A percentile compares a stretch with the other conserved stretches of the same genome.
Evolutionary conservation across 1,140 invertebrate species (phyloP).

Genomic region (Panagrolaimus sp.): DNA sequence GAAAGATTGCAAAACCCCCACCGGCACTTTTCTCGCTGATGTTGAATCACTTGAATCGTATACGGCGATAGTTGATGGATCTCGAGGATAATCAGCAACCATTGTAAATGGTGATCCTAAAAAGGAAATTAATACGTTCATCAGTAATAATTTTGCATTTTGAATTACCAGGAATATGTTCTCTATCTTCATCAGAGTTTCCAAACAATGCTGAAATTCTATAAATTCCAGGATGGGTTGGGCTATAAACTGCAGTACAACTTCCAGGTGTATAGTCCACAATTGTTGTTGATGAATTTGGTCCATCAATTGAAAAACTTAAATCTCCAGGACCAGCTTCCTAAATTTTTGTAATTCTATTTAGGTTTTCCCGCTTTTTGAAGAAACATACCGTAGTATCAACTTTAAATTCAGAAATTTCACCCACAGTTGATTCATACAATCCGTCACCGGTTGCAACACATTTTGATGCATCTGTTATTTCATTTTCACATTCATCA

Average conservation of each 20-base stretch:
- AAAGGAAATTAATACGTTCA: background rate
- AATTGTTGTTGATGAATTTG: background rate
- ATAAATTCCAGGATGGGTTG: constrained; percentile 3
- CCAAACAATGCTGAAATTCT: background rate
- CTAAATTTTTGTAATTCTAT: background rate
- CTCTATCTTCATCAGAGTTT: background rate
- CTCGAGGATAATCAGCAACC: constrained; percentile 10
- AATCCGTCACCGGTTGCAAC: constrained; percentile 3
- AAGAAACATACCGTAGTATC: constrained; percentile 11
- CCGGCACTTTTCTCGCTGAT: background rate
- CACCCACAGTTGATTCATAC: constrained; percentile 8
- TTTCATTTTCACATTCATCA: no score
- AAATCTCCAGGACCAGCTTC: constrained; percentile 2
- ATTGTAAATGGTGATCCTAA: constrained; percentile 10
- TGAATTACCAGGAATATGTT: constrained; percentile 11
- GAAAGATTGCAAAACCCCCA: background rate
- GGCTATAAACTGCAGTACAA: background rate
- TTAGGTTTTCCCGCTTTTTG: background rate
- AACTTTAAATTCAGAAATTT: constrained; percentile 5
- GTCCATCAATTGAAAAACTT: background rate
- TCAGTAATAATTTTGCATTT: background rate
- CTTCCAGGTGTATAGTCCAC: constrained; percentile 10
- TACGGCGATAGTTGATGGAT: background rate
- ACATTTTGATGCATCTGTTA: constrained; percentile 5
- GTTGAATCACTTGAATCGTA: background rate